phyloP scores from a whole-genome alignment of 2,888 invertebrate genomes.

The Euphydryas editha region DNA sequence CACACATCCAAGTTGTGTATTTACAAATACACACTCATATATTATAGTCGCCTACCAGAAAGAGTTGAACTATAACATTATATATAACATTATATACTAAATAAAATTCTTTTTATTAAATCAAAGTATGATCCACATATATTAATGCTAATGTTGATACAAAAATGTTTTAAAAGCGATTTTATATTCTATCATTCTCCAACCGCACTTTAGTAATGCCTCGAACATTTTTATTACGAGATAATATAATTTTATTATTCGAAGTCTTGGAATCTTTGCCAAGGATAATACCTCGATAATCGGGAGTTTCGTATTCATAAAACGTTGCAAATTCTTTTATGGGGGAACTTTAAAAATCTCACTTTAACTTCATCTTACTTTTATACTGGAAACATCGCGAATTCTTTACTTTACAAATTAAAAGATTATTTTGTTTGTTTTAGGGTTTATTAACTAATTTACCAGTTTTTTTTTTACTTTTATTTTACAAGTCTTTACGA shows the following conservation, averaged over 20 bases:
- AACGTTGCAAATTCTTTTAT: constrained; percentile 71
- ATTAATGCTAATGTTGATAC: constrained; percentile 15
- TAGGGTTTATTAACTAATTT: not conserved
- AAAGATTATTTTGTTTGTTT: not conserved
- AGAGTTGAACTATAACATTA: no score
- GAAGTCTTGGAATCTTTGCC: constrained; percentile 30
- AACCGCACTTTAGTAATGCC: constrained; percentile 11
- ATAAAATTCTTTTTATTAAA: no score
- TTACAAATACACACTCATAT: no score
- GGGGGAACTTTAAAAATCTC: constrained; percentile 75
- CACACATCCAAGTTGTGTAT: no score
- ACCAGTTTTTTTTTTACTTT: no score
- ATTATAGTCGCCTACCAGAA: no score
- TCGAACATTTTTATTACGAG: constrained; percentile 28
- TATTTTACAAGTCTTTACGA: no score
- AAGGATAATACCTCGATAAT: constrained; percentile 37
- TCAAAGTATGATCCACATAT: not conserved
- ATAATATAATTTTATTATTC: constrained; percentile 35
- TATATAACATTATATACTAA: no score
- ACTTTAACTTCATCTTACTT: constrained; percentile 19
- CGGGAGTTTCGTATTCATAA: constrained; percentile 58
- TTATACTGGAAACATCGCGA: not conserved
- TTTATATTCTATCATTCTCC: constrained; percentile 23
- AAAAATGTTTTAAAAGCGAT: constrained; percentile 12
- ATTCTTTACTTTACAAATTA: constrained; percentile 7